A percentile compares a stretch with the other conserved stretches of the same genome.
Conservation (phyloP, 53 echinoderm and acorn worm genomes). For the Pentamera pediparva region DNA sequence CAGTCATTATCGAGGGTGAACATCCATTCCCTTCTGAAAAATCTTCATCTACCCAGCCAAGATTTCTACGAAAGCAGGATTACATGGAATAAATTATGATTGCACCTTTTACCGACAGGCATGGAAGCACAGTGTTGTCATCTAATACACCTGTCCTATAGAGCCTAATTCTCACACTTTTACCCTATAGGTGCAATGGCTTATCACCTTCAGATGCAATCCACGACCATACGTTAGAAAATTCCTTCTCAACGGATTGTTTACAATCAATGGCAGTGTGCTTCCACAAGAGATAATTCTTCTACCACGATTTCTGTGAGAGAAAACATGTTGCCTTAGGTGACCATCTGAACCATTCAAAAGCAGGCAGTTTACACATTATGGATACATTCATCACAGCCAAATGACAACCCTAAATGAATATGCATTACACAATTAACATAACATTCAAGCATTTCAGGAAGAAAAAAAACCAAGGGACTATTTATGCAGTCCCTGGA, state of each 20-base stretch:
- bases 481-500: conserved; percentile 29
- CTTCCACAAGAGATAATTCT: no score
- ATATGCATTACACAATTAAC: conserved; percentile 44
- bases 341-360: conserved; percentile 23
- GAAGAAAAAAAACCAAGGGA: no score
- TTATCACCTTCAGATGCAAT: no score
- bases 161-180: no score
- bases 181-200: no score
- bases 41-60: conserved; percentile 14
- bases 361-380: conserved; percentile 36
- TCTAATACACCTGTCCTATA: no score
- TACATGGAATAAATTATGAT: conserved; percentile 21
- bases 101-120: conserved; percentile 29
- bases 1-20: no score
- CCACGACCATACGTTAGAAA: no score
- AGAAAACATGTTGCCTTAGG: conserved; percentile 27
- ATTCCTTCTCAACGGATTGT: no score
- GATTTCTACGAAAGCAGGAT: conserved; percentile 35
- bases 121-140: no score
- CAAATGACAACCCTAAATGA: conserved; percentile 35
- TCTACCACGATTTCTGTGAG: no score
- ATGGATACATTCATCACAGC: conserved; percentile 32
- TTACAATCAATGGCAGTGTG: no score
- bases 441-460: conserved; percentile 40
- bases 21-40: conserved; percentile 12